These are phyloP conservation scores for Aplodontia rufa DNA, from an alignment of 2,113 vertebrate species.

Conservation along the genomic window DNA sequence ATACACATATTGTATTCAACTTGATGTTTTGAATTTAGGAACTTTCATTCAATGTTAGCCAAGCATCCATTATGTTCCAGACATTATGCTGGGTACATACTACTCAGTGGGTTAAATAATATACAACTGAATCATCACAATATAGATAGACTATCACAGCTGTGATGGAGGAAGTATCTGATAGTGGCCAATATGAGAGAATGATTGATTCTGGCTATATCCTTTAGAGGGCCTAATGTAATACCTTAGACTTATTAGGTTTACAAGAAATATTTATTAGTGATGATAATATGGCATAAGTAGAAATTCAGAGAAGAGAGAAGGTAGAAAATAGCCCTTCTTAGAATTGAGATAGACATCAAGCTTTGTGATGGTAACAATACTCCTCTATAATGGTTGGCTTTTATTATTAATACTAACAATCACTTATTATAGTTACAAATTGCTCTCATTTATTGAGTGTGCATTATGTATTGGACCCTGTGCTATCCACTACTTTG, in stretches of 20 bases:
- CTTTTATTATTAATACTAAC: conserved; percentile 66
- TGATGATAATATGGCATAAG: conserved; percentile 34
- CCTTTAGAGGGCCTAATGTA: conserved; percentile 21
- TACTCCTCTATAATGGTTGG: background rate
- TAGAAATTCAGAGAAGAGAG: conserved; percentile 63
- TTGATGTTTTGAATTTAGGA: background rate
- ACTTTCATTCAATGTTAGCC: background rate
- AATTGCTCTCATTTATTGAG: conserved; percentile 42
- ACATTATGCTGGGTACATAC: background rate
- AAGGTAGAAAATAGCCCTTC: conserved; percentile 51
- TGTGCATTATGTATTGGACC: background rate
- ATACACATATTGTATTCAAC: background rate
- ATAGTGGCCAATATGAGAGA: background rate
- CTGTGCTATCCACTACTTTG: background rate
- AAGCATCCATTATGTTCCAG: background rate
- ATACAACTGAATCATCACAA: conserved; percentile 33
- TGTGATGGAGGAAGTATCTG: background rate
- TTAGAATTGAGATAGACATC: conserved; percentile 44
- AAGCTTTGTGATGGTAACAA: conserved; percentile 39
- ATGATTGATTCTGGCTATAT: conserved; percentile 54
- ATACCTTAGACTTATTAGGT: conserved; percentile 48
- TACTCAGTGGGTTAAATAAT: background rate
- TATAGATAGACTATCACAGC: background rate
- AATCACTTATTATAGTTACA: conserved; percentile 26
- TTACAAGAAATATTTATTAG: conserved; percentile 66